Evolutionary conservation across 2,113 vertebrate species (phyloP).

Genomic region (Motacilla tschutschensis): DNA sequence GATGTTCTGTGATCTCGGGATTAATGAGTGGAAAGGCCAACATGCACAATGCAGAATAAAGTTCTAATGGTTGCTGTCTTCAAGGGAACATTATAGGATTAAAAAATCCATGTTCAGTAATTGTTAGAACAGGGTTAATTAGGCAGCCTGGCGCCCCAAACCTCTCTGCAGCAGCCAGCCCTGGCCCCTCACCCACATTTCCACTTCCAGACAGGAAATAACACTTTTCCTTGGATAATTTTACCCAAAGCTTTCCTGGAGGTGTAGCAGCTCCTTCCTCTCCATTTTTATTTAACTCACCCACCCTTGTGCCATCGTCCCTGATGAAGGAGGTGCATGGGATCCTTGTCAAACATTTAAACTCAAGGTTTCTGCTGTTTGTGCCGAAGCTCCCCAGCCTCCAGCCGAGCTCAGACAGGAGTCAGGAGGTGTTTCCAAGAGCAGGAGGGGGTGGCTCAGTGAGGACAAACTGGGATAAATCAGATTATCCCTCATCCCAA

Average conservation of each 20-base stretch:
- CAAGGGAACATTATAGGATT: neutral
- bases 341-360: neutral
- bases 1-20: neutral
- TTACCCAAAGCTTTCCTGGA: neutral
- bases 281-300: neutral
- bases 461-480: neutral
- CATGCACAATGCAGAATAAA: neutral
- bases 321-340: neutral
- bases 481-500: neutral
- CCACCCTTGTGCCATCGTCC: neutral
- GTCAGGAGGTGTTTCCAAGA: neutral
- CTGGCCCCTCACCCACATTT: neutral
- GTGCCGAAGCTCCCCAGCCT: neutral
- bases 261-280: neutral
- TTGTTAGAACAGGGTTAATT: neutral
- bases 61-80: neutral
- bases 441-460: neutral
- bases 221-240: neutral
- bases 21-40: constrained; percentile 15
- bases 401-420: neutral
- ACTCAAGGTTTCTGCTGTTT: neutral
- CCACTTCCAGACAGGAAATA: neutral
- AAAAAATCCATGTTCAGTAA: neutral
- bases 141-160: neutral
- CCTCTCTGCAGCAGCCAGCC: neutral